Evolutionary conservation across 2,888 invertebrate genomes (phyloP).

Genomic region (Erynnis tages): DNA sequence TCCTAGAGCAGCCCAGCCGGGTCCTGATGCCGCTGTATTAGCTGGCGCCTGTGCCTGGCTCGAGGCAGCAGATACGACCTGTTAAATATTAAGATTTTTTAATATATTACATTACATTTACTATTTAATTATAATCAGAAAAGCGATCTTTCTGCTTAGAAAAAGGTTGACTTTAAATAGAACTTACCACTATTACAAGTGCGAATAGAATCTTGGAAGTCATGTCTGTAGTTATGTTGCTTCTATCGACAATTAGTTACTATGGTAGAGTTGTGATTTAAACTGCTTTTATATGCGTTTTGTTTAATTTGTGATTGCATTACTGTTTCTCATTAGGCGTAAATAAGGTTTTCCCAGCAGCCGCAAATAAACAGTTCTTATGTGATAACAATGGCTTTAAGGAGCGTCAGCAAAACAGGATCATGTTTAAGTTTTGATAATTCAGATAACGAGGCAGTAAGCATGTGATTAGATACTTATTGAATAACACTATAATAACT

Average conservation of each 20-base stretch:
- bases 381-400: slow-evolving; percentile 47
- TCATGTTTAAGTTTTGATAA: slow-evolving; percentile 4
- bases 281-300: slow-evolving; percentile 54
- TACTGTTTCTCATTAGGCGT: slow-evolving; percentile 42
- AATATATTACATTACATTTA: not conserved
- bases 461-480: no score
- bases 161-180: no score
- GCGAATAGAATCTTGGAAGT: slow-evolving; percentile 57
- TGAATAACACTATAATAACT: no score
- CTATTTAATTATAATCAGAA: no score
- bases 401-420: slow-evolving; percentile 28
- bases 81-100: slow-evolving; percentile 21
- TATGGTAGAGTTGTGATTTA: slow-evolving; percentile 16
- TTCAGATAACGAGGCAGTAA: slow-evolving; percentile 6
- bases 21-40: slow-evolving; percentile 32
- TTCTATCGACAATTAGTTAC: not conserved
- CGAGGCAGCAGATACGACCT: slow-evolving; percentile 58
- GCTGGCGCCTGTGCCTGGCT: slow-evolving; percentile 44
- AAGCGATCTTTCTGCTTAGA: not conserved
- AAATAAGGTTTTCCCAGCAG: slow-evolving; percentile 63
- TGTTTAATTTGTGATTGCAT: slow-evolving; percentile 56
- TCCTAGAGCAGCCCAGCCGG: slow-evolving; percentile 37
- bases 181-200: slow-evolving; percentile 63
- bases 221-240: slow-evolving; percentile 46
- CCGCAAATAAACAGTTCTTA: slow-evolving; percentile 44